These are phyloP conservation scores for Typhlichthys subterraneus DNA, from an alignment of 2,797 vertebrate species.

Conservation along the genomic window DNA sequence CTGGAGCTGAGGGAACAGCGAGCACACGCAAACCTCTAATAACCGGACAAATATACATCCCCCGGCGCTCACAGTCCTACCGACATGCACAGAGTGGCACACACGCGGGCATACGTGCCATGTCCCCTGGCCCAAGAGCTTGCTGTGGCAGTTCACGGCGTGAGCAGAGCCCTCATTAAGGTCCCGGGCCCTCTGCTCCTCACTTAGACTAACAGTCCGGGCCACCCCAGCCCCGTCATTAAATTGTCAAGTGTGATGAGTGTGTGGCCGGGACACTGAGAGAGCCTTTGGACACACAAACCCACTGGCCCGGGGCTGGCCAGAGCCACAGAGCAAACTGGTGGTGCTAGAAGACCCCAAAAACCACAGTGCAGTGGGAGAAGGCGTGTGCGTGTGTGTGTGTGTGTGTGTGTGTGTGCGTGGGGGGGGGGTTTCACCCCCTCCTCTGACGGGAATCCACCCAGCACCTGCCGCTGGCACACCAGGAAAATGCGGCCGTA, in stretches of 20 bases:
- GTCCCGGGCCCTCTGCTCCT: conserved; percentile 20
- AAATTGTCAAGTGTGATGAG: conserved; percentile 67
- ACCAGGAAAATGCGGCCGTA: conserved; percentile 10
- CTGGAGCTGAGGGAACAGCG: background rate
- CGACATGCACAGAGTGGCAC: conserved; percentile 12
- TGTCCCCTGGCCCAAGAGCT: conserved; percentile 15
- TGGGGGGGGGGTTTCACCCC: conserved; percentile 3
- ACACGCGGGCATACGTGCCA: conserved; percentile 18
- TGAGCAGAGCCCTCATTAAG: conserved; percentile 19
- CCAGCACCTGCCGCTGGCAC: conserved; percentile 52
- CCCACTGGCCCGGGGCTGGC: conserved; percentile 3
- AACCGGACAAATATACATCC: conserved; percentile 11
- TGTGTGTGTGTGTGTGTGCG: background rate
- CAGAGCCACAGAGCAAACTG: conserved; percentile 41
- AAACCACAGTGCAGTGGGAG: conserved; percentile 35
- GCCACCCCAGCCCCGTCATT: conserved; percentile 41
- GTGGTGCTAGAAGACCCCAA: conserved; percentile 46
- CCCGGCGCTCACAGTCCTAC: background rate
- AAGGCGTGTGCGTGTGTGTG: background rate
- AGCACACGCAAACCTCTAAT: conserved; percentile 5
- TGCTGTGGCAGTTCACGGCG: conserved; percentile 23
- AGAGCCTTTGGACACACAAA: conserved; percentile 40
- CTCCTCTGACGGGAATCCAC: conserved; percentile 52
- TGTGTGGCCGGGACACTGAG: conserved; percentile 51
- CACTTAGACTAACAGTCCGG: conserved; percentile 29